phyloP scores from a whole-genome alignment of 2,113 vertebrate species.

The Perca flavescens region DNA sequence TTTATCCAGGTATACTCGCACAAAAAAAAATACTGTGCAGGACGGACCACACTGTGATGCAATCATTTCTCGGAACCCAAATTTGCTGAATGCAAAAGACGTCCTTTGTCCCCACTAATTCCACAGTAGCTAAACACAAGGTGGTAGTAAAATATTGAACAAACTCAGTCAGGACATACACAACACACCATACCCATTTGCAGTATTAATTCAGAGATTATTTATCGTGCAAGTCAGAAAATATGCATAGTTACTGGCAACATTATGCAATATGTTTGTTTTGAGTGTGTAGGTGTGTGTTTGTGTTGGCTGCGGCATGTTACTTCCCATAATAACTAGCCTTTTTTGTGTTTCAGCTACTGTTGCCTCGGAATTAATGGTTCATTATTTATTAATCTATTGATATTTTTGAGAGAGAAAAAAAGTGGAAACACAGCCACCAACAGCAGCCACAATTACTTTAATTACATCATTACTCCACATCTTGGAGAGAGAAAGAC shows the following conservation, averaged over 20 bases:
- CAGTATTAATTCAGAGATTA: background rate
- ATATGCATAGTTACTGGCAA: constrained; percentile 5
- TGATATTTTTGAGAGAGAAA: background rate
- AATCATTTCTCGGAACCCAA: constrained; percentile 28
- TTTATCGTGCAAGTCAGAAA: constrained; percentile 10
- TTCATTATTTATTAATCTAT: background rate
- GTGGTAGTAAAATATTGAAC: background rate
- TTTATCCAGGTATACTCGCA: background rate
- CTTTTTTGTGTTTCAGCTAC: background rate
- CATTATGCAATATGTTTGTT: background rate
- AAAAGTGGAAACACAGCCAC: background rate
- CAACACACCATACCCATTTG: background rate
- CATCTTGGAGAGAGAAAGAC: background rate
- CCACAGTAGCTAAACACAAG: background rate
- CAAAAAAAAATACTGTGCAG: background rate
- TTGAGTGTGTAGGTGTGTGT: background rate
- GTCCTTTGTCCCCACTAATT: background rate
- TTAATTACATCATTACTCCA: background rate
- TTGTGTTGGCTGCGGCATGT: background rate
- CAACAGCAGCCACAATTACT: constrained; percentile 41
- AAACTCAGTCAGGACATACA: constrained; percentile 2
- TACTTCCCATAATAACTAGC: background rate
- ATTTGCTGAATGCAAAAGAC: background rate
- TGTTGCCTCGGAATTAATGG: background rate
- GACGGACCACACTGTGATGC: background rate